Base-by-base conservation (phyloP, 2,797 vertebrate genomes). In the Myotis findleyi region DNA sequence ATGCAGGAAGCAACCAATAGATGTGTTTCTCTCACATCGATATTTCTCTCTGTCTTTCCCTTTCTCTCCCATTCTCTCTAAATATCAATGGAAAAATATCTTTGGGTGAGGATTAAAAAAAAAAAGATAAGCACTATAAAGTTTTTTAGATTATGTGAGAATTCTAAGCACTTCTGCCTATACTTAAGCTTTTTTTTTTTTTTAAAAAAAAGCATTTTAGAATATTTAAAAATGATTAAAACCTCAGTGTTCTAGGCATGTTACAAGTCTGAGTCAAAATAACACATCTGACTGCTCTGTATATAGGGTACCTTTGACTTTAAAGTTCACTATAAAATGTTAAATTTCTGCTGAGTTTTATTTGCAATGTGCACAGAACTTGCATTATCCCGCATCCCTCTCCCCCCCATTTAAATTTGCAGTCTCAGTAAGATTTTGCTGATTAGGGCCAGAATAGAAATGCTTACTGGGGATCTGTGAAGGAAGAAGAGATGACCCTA, bases 371-470 rank as follows among this genome's bases (percentile, higher is more conserved):
- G 11, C 13, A 53, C 21, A 93, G 69, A 87, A 64, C 59, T 79
- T 49, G 51, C 0, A 11, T 0, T 83, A n/a, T 17, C 12, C 21
- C 17, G 6, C 25, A 23, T 13, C 7, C 33, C 23, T 4, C 41
- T 2, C 41, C 21, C 13, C 10, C 33, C 20, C 5, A 30, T 94
- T 53, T 36, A 87, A 79, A 84, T 57, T 8, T 71, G 51, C 59
- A 64, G 12, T 75, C 25, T 55, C 88, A 7, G 3, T 30, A 69
- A 51, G 57, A 82, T 75, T 91, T 76, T 71, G 25, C 55, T 75
- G 79, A 96, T 36, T n/a, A 72, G 27, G 49, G 57, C 51, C 76
- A 90, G 62, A 88, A 88, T 0, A 93, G 55, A 90, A 90, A 85
- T 25, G 77, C 55, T 95, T 80, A 71, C 53, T 49, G n/a, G 36